A percentile compares a stretch with the other conserved stretches of the same genome.
phyloP scores from a whole-genome alignment of 2,888 invertebrate genomes.

The Idaea dimidiata region DNA sequence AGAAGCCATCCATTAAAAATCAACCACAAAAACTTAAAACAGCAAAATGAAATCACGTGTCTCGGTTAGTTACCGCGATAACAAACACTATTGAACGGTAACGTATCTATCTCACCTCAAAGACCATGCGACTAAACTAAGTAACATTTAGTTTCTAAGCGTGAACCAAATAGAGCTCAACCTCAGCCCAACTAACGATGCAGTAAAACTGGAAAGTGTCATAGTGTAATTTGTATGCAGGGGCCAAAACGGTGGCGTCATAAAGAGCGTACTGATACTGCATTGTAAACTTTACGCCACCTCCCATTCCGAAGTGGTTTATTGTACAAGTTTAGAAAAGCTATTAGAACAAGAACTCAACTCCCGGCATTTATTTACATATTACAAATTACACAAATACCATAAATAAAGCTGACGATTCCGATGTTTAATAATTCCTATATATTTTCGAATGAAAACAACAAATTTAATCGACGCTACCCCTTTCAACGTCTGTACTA shows the following conservation, averaged over 20 bases:
- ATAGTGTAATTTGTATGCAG: constrained; percentile 64
- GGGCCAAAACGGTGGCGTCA: constrained; percentile 49
- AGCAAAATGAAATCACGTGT: background rate
- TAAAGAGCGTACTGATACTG: constrained; percentile 59
- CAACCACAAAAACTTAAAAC: no score
- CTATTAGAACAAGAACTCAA: constrained; percentile 1
- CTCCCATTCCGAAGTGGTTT: constrained; percentile 47
- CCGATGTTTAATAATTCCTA: constrained; percentile 7
- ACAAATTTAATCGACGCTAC: constrained; percentile 18
- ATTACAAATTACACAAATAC: background rate
- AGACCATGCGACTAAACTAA: background rate
- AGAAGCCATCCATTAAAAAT: no score
- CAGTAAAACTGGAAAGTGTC: constrained; percentile 62
- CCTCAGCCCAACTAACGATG: constrained; percentile 48
- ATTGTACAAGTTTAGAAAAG: constrained; percentile 41
- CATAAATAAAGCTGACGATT: background rate
- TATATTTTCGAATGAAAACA: constrained; percentile 20
- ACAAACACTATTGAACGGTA: background rate
- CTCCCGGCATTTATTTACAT: constrained; percentile 2
- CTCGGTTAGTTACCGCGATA: background rate
- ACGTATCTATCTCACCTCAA: background rate
- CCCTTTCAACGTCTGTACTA: constrained; percentile 38
- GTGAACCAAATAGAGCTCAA: constrained; percentile 31
- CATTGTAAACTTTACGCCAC: constrained; percentile 60
- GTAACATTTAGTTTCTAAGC: constrained; percentile 7